Base-by-base conservation (phyloP, 1,140 invertebrate species). In the Micrasema minimum region DNA sequence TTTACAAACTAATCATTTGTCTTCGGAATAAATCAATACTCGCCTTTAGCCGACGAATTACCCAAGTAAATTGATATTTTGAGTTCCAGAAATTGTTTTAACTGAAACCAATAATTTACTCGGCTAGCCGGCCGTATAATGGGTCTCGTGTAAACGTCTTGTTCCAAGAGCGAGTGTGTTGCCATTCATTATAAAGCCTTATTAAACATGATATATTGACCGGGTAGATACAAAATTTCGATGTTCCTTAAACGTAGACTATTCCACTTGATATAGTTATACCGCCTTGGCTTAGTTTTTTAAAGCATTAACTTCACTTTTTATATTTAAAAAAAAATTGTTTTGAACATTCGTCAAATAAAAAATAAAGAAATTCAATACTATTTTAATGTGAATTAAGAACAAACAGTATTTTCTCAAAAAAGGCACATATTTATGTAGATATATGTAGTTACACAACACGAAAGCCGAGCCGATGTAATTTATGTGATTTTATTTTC, bases 121-220 rank as follows among this genome's bases (percentile, higher is more conserved):
- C 59, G 38, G 12, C 18, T 20, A 35, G 38, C 57, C 14, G 46
- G 31, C n/a, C n/a, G 51, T 43, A 57, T 53, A 57, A 57, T 57
- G 46, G 14, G 31, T 26, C 43, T 37, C 43, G 35, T 64, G 57
- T 69, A 62, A 69, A 69, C 51, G 38, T 62, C 43, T 61, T 69
- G 57, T 69, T 62, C 46, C 7, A 20, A 45, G 57, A 31, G 46
- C 41, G 45, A 64, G 51, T 67, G 48, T 41, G 51, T 66, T 72
- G 59, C 66, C 66, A 41, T 72, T 72, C 67, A 69, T 72, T 72
- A 72, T 72, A 57, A 57, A 65, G 55, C 61, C 71, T 69, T 69
- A 72, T 72, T 72, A 72, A 69, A 69, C 59, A 57, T 72, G 71
- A 72, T 72, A 66, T 72, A 72, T 72, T 45, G 65, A 18, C 48